phyloP scores from a whole-genome alignment of 2,888 invertebrate genomes.

The Empis stercorea region DNA sequence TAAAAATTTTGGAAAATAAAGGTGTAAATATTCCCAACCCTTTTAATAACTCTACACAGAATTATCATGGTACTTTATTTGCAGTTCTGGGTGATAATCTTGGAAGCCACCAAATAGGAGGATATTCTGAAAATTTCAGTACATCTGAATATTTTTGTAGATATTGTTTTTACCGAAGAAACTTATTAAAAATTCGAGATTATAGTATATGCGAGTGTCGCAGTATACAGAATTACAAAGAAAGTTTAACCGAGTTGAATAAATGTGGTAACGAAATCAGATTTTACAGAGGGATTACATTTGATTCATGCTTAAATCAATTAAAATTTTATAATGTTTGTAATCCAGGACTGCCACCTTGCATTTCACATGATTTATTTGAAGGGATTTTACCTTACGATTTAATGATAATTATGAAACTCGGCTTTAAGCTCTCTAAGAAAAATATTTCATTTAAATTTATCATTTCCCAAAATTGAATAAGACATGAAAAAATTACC shows the following conservation, averaged over 20 bases:
- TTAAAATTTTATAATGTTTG: slow-evolving; percentile 19
- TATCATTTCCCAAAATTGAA: background rate
- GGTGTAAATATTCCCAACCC: slow-evolving; percentile 3
- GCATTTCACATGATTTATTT: slow-evolving; percentile 20
- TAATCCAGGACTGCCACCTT: slow-evolving; percentile 19
- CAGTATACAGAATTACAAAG: background rate
- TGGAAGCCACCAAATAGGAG: slow-evolving; percentile 14
- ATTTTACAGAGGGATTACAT: slow-evolving; percentile 16
- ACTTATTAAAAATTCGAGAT: background rate
- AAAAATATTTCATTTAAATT: background rate
- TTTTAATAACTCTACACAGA: slow-evolving; percentile 1
- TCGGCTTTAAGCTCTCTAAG: background rate
- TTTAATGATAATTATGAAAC: slow-evolving; percentile 14
- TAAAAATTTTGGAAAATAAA: slow-evolving; percentile 8
- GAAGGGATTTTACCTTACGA: slow-evolving; percentile 18
- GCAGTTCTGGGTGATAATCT: slow-evolving; percentile 13
- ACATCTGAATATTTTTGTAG: slow-evolving; percentile 9
- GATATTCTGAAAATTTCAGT: slow-evolving; percentile 13
- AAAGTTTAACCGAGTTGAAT: background rate
- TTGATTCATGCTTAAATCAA: slow-evolving; percentile 17
- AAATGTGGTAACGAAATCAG: background rate
- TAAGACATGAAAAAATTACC: background rate
- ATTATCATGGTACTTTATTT: slow-evolving; percentile 4
- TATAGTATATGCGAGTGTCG: background rate
- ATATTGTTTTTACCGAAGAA: slow-evolving; percentile 1